Percentiles rank a stretch among this genome's conserved stretches.
These are phyloP conservation scores for Dryoscopus gambensis DNA, from an alignment of 2,113 vertebrate species.

Conservation along the genomic window DNA sequence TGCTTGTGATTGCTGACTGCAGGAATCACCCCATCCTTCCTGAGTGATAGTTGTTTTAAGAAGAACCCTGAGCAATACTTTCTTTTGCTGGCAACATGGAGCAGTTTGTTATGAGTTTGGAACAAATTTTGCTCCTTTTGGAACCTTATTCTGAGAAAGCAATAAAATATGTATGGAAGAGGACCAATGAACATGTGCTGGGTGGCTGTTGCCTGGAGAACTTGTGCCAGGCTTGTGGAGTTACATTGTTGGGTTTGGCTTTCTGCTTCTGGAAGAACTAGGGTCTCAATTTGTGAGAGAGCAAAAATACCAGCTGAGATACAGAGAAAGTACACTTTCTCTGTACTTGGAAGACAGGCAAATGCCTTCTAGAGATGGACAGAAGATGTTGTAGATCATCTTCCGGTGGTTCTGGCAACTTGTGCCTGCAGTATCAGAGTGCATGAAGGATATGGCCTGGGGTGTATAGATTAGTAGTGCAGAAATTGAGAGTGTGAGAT, in stretches of 20 bases:
- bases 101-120: not conserved
- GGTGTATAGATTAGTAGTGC: not conserved
- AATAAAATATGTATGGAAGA: not conserved
- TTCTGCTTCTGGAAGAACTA: not conserved
- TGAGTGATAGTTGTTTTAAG: not conserved
- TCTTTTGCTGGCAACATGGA: not conserved
- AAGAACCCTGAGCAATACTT: not conserved
- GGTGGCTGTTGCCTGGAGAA: not conserved
- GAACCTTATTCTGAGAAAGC: not conserved
- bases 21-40: not conserved
- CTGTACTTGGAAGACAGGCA: not conserved
- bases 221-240: not conserved
- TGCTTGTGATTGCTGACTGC: not conserved
- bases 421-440: not conserved
- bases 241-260: not conserved
- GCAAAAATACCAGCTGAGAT: not conserved
- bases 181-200: not conserved
- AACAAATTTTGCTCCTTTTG: not conserved
- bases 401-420: not conserved
- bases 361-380: not conserved
- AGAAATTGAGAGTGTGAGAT: not conserved
- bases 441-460: not conserved
- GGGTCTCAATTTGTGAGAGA: not conserved
- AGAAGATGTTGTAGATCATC: not conserved
- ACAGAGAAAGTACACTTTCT: not conserved